phyloP scores from a whole-genome alignment of 2,888 invertebrate genomes.

The Carabus problematicus region DNA sequence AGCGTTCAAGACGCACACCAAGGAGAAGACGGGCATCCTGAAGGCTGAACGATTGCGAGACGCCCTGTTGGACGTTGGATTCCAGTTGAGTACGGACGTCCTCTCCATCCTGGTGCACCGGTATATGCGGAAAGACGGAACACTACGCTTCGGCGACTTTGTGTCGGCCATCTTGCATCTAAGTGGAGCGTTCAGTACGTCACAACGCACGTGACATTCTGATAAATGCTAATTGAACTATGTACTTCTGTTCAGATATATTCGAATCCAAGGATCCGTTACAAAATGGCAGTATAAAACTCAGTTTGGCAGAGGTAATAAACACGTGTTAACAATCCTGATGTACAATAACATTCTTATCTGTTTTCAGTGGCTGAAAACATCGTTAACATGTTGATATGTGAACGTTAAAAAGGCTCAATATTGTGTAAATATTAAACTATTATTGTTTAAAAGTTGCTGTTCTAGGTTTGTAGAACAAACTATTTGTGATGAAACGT shows the following conservation, averaged over 20 bases:
- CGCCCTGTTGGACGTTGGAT: constrained; percentile 86
- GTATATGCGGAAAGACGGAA: constrained; percentile 93
- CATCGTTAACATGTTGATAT: constrained; percentile 72
- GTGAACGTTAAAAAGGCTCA: neutral
- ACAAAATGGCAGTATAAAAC: constrained; percentile 81
- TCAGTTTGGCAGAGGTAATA: constrained; percentile 79
- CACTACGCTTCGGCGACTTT: constrained; percentile 89
- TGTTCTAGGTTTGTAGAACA: too few relatives aligned
- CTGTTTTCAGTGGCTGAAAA: constrained; percentile 77
- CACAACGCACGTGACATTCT: neutral
- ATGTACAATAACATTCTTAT: constrained; percentile 49
- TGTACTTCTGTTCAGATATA: constrained; percentile 69
- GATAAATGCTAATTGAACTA: neutral
- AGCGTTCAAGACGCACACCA: constrained; percentile 87
- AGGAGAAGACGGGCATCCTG: constrained; percentile 88
- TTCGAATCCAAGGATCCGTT: constrained; percentile 81
- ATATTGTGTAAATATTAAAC: constrained; percentile 18
- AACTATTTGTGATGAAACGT: too few relatives aligned
- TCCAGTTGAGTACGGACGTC: constrained; percentile 84
- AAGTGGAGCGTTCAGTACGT: constrained; percentile 86
- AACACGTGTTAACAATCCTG: neutral
- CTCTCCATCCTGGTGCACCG: constrained; percentile 82
- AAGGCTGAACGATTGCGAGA: constrained; percentile 85
- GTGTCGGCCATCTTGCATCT: constrained; percentile 88
- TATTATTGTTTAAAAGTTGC: too few relatives aligned